Conservation (phyloP, 2,797 vertebrate genomes). For the Muscicapa comitata region DNA sequence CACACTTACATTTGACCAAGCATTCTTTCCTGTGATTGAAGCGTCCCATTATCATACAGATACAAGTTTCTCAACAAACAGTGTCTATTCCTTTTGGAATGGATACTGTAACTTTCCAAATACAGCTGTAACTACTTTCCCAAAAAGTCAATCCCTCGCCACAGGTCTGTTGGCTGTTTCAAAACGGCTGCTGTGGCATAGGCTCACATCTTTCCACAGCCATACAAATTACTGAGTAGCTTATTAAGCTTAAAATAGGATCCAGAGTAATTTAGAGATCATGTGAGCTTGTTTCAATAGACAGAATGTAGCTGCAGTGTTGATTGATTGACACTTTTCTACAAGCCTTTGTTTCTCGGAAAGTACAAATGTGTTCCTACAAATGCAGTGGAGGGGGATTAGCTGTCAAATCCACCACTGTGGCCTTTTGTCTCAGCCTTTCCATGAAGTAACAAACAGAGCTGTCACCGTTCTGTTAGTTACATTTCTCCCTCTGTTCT, state of each 20-base stretch:
- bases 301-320: neutral
- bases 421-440: neutral
- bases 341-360: neutral
- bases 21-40: neutral
- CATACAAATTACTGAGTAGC: neutral
- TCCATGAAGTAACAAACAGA: neutral
- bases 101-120: neutral
- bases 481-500: neutral
- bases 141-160: neutral
- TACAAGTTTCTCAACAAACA: neutral
- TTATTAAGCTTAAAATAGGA: neutral
- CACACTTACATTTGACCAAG: accelerated
- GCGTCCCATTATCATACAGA: neutral
- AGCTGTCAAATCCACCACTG: neutral
- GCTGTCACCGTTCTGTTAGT: neutral
- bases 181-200: neutral
- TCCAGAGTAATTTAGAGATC: neutral
- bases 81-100: neutral
- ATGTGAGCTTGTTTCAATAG: neutral
- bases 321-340: neutral
- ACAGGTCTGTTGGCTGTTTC: neutral
- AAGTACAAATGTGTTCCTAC: neutral
- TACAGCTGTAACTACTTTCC: neutral
- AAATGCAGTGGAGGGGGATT: neutral
- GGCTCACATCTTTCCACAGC: neutral